phyloP scores from a whole-genome alignment of 2,797 vertebrate genomes.

The Chelon auratus region DNA sequence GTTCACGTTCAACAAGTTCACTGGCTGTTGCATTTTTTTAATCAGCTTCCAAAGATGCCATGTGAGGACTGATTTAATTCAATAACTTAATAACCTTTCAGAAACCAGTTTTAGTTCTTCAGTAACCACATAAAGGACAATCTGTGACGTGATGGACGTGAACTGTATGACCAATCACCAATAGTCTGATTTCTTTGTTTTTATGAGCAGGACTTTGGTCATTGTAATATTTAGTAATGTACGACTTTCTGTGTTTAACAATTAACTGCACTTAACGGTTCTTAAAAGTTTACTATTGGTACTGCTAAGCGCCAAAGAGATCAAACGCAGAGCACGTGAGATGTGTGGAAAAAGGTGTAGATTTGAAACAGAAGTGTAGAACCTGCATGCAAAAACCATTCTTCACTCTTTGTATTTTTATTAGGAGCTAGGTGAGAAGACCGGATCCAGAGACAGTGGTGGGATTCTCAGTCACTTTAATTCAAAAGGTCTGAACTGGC shows the following conservation, averaged over 20 bases:
- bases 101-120: not conserved
- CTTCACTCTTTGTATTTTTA: conserved; percentile 4
- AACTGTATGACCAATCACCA: not conserved
- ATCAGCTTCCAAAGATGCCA: not conserved
- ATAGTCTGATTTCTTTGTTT: too few species aligned
- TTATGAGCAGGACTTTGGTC: too few species aligned
- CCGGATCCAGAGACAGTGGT: not conserved
- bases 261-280: not conserved
- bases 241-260: too few species aligned
- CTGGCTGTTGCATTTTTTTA: not conserved
- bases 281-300: not conserved
- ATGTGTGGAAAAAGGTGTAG: not conserved
- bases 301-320: not conserved
- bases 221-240: not conserved
- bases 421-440: not conserved
- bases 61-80: not conserved
- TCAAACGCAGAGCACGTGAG: not conserved
- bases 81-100: not conserved
- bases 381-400: not conserved
- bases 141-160: not conserved
- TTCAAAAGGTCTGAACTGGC: conserved; percentile 11
- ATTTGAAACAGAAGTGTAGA: not conserved
- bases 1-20: not conserved
- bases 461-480: conserved; percentile 18
- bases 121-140: not conserved